Percentiles rank a stretch among this genome's conserved stretches.
Evolutionary conservation across 64 coral and sea anemone genomes (phyloP).

Genomic region (Pachyseris speciosa): DNA sequence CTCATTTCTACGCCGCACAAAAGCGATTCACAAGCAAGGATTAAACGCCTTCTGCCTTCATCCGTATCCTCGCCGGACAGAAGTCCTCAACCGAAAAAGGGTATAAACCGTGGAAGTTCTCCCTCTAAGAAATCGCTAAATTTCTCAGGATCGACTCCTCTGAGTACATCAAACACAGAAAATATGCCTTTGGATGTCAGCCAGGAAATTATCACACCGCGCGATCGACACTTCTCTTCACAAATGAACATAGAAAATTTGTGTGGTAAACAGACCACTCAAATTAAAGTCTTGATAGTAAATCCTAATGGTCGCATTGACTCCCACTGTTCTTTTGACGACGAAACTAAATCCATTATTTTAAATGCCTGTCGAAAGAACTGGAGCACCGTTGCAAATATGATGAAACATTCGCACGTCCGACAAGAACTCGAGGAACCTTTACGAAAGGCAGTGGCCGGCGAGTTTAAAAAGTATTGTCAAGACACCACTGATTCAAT

Average conservation of each 20-base stretch:
- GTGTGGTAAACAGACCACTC: no score
- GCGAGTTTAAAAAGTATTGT: neutral
- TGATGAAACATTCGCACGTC: neutral
- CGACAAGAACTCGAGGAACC: neutral
- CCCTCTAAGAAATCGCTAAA: neutral
- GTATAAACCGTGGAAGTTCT: neutral
- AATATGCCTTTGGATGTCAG: conserved; percentile 6
- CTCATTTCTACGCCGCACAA: neutral
- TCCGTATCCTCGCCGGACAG: neutral
- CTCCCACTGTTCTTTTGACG: neutral
- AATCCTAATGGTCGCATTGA: no score
- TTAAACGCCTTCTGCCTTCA: neutral
- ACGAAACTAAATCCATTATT: neutral
- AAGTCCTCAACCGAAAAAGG: conserved; percentile 5
- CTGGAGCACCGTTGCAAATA: conserved; percentile 5
- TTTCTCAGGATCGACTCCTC: neutral
- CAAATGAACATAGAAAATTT: no score
- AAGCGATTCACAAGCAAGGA: neutral
- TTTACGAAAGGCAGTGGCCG: neutral
- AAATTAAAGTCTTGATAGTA: no score
- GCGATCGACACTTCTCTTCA: no score
- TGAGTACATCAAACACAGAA: conserved; percentile 1
- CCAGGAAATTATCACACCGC: no score
- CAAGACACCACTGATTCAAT: neutral
- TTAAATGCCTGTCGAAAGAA: neutral